A percentile compares a stretch with the other conserved stretches of the same genome.
These are phyloP conservation scores for Electrona antarctica DNA, from an alignment of 2,113 vertebrate species.

Conservation along the genomic window DNA sequence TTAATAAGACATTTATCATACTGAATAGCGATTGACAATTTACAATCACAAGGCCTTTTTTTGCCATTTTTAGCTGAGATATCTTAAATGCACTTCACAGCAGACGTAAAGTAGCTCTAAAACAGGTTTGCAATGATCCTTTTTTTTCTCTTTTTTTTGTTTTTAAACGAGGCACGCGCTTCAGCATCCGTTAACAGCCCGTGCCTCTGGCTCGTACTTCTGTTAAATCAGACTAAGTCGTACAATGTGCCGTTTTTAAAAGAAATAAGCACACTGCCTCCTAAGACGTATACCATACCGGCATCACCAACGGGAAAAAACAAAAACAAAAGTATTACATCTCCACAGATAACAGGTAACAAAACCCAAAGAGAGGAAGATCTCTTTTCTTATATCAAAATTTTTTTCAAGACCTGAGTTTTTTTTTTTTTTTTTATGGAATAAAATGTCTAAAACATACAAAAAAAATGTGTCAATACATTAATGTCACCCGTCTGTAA, in stretches of 20 bases:
- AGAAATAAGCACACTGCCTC: slow-evolving; percentile 53
- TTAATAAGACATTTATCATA: slow-evolving; percentile 66
- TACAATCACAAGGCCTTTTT: slow-evolving; percentile 67
- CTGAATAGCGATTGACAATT: slow-evolving; percentile 59
- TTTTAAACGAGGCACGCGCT: no score
- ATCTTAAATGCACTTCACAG: slow-evolving; percentile 69
- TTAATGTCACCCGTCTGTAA: slow-evolving; percentile 92
- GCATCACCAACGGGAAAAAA: slow-evolving; percentile 7
- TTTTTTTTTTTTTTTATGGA: slow-evolving; percentile 68
- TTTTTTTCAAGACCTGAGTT: slow-evolving; percentile 82
- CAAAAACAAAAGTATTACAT: slow-evolving; percentile 37
- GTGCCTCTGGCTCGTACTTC: slow-evolving; percentile 28
- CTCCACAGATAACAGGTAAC: slow-evolving; percentile 55
- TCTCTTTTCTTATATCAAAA: slow-evolving; percentile 67
- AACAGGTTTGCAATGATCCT: slow-evolving; percentile 37
- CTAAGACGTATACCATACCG: slow-evolving; percentile 21
- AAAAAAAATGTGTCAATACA: slow-evolving; percentile 91
- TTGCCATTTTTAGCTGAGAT: slow-evolving; percentile 54
- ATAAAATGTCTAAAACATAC: slow-evolving; percentile 89
- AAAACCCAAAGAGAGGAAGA: slow-evolving; percentile 64
- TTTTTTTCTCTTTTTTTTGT: no score
- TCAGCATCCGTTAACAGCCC: slow-evolving; percentile 2
- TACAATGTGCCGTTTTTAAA: slow-evolving; percentile 33
- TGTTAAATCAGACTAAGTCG: slow-evolving; percentile 6
- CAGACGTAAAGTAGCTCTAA: slow-evolving; percentile 62